These are phyloP conservation scores for Emmelina monodactyla DNA, from an alignment of 2,888 invertebrate genomes.

Conservation along the genomic window DNA sequence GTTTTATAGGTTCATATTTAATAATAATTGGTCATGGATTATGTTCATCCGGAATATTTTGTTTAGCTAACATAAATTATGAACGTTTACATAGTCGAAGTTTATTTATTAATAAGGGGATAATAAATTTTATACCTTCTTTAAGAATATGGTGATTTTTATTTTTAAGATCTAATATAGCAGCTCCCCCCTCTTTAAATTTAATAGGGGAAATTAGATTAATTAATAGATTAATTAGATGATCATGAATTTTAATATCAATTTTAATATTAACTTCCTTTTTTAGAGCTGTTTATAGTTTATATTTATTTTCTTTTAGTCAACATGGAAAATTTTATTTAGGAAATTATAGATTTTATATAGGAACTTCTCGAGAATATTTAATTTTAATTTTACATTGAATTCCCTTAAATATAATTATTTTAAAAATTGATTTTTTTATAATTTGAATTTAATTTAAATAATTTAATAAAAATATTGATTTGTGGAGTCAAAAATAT, in stretches of 20 bases:
- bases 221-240: constrained; percentile 66
- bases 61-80: constrained; percentile 71
- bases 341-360: constrained; percentile 55
- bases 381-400: constrained; percentile 69
- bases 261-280: constrained; percentile 67
- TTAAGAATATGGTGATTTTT: constrained; percentile 72
- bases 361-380: constrained; percentile 61
- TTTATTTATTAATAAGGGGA: constrained; percentile 69
- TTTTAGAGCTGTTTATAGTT: constrained; percentile 71
- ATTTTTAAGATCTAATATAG: constrained; percentile 69
- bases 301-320: constrained; percentile 69
- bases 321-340: constrained; percentile 68
- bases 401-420: constrained; percentile 69
- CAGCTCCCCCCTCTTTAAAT: constrained; percentile 73
- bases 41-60: constrained; percentile 72
- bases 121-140: constrained; percentile 66
- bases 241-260: constrained; percentile 55
- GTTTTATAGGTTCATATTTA: constrained; percentile 54
- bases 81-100: constrained; percentile 68
- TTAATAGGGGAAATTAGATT: constrained; percentile 72
- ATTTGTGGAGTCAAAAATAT: constrained; percentile 72
- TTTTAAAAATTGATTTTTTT: constrained; percentile 62
- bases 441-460: constrained; percentile 64
- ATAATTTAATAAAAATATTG: constrained; percentile 74
- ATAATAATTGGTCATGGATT: constrained; percentile 73